Percentiles rank a stretch among this genome's conserved stretches.
These are phyloP conservation scores for Azemiops feae DNA, from an alignment of 2,113 vertebrate genomes.

Conservation along the genomic window DNA sequence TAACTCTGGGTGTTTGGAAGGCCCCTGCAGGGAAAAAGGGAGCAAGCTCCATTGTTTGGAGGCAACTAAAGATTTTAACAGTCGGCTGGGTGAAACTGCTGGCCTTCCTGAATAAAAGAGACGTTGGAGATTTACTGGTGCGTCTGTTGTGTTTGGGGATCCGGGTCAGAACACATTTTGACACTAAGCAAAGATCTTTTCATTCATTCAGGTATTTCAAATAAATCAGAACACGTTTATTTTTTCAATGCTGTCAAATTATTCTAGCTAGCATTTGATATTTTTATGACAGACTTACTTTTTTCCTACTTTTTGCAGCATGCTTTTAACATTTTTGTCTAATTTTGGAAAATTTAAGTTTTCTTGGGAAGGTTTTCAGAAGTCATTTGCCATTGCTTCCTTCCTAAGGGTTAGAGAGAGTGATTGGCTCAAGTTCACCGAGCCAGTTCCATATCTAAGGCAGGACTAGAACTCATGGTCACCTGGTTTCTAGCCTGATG, in stretches of 20 bases:
- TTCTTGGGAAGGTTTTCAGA: neutral
- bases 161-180: neutral
- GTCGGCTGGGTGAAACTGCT: no score
- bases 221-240: neutral
- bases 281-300: neutral
- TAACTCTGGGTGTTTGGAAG: no score
- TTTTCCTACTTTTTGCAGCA: neutral
- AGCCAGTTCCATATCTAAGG: neutral
- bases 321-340: neutral
- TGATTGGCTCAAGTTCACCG: neutral
- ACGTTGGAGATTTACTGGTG: no score
- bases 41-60: no score
- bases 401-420: neutral
- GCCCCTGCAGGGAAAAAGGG: no score
- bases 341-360: neutral
- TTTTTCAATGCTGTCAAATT: neutral
- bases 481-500: neutral
- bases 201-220: neutral
- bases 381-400: neutral
- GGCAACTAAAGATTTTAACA: no score
- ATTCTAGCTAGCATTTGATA: neutral
- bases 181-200: neutral
- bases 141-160: no score
- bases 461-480: neutral
- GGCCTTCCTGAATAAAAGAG: no score